Conservation (phyloP, 2,797 vertebrate species). For the Alfaro cultratus region DNA sequence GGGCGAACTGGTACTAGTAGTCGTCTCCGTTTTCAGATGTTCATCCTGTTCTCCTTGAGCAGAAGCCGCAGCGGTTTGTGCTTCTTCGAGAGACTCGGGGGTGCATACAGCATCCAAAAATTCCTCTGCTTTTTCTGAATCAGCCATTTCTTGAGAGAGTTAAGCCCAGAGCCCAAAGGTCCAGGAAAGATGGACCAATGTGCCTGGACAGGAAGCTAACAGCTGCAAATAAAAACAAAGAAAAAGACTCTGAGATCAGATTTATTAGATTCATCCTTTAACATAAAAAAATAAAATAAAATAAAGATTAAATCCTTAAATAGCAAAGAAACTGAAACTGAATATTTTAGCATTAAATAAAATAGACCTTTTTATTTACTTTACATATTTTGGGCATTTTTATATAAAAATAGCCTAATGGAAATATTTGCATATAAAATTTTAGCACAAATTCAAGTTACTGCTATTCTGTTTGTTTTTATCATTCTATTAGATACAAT, state of each 20-base stretch:
- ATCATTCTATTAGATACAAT: neutral
- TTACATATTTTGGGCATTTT: neutral
- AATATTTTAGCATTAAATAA: neutral
- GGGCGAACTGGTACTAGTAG: conserved; percentile 78
- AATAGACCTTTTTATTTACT: neutral
- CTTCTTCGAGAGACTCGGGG: conserved; percentile 81
- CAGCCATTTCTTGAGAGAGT: conserved; percentile 94
- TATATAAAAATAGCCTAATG: neutral
- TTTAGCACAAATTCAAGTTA: neutral
- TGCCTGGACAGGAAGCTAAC: conserved; percentile 74
- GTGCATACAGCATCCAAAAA: conserved; percentile 86
- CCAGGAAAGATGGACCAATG: conserved; percentile 80
- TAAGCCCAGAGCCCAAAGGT: conserved; percentile 76
- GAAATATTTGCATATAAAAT: too few species aligned
- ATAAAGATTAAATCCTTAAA: neutral
- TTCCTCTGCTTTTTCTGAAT: conserved; percentile 89
- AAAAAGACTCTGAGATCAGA: neutral
- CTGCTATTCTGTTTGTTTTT: neutral
- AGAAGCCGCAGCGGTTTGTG: conserved; percentile 75
- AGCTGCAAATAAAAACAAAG: conserved; percentile 62
- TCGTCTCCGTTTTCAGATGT: conserved; percentile 83
- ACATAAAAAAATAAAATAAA: neutral
- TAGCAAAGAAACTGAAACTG: neutral
- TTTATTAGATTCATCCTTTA: neutral
- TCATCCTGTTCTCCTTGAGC: conserved; percentile 82